Evolutionary conservation across 2,888 invertebrate species (phyloP).

Genomic region (Ptilodon capucinus): DNA sequence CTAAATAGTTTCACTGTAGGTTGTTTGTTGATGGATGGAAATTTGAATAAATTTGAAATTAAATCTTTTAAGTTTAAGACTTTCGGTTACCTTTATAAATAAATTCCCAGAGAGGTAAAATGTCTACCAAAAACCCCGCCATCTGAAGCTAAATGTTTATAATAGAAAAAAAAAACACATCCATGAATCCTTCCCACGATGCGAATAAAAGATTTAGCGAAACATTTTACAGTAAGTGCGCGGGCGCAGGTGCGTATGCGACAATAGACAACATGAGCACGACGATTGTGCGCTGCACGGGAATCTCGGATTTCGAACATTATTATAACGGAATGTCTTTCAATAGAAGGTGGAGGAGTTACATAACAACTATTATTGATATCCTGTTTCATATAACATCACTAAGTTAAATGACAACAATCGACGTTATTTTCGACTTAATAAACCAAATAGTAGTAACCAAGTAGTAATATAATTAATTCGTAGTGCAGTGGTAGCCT

Average conservation of each 20-base stretch:
- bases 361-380: background rate
- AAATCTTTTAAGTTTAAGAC: too few relatives aligned
- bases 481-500: too few relatives aligned
- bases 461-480: too few relatives aligned
- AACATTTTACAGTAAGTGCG: slow-evolving; percentile 48
- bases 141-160: background rate
- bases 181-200: slow-evolving; percentile 56
- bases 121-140: background rate
- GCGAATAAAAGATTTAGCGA: slow-evolving; percentile 54
- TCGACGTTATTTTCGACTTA: background rate
- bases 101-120: background rate
- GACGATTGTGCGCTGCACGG: slow-evolving; percentile 47
- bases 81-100: background rate
- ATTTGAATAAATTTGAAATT: too few relatives aligned
- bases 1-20: too few relatives aligned
- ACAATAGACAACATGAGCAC: slow-evolving; percentile 28
- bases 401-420: background rate
- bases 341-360: slow-evolving; percentile 18
- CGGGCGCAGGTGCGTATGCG: slow-evolving; percentile 61
- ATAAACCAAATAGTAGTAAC: background rate
- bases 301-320: slow-evolving; percentile 33
- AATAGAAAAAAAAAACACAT: slow-evolving; percentile 2
- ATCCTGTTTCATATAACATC: background rate
- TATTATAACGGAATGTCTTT: slow-evolving; percentile 52
- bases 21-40: too few relatives aligned